Conservation (phyloP, 1,140 invertebrate species). For the Sitophilus oryzae region DNA sequence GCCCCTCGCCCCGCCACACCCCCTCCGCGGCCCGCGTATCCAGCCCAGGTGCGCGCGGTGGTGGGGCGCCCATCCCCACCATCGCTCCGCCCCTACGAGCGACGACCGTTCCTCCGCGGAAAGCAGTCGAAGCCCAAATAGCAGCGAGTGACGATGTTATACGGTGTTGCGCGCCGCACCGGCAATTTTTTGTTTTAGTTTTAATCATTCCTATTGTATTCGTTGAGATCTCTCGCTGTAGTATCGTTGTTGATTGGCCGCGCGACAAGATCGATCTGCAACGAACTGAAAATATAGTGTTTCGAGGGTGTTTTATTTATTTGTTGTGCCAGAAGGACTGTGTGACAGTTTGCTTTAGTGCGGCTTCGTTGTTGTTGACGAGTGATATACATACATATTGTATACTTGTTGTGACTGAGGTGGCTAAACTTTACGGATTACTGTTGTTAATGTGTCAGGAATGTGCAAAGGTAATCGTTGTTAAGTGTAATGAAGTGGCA, state of each 20-base stretch:
- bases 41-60: conserved; percentile 11
- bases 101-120: conserved; percentile 12
- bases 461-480: conserved; percentile 20
- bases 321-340: neutral
- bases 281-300: neutral
- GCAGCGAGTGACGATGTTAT: conserved; percentile 16
- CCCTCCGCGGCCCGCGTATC: conserved; percentile 16
- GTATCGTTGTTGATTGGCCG: neutral
- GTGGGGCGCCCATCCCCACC: conserved; percentile 21
- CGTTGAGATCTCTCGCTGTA: neutral
- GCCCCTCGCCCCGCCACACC: neutral
- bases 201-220: conserved; percentile 3
- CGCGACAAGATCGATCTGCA: neutral
- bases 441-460: conserved; percentile 16
- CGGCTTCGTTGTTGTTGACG: neutral
- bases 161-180: conserved; percentile 18
- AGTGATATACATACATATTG: neutral
- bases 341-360: neutral
- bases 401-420: conserved; percentile 6
- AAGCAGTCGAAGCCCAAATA: conserved; percentile 22
- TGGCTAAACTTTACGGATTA: conserved; percentile 20
- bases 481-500: too few species aligned
- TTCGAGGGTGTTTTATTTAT: too few species aligned
- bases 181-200: conserved; percentile 15
- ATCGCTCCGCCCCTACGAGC: conserved; percentile 21